phyloP scores from a whole-genome alignment of 2,113 vertebrate genomes.

The Motacilla alba region DNA sequence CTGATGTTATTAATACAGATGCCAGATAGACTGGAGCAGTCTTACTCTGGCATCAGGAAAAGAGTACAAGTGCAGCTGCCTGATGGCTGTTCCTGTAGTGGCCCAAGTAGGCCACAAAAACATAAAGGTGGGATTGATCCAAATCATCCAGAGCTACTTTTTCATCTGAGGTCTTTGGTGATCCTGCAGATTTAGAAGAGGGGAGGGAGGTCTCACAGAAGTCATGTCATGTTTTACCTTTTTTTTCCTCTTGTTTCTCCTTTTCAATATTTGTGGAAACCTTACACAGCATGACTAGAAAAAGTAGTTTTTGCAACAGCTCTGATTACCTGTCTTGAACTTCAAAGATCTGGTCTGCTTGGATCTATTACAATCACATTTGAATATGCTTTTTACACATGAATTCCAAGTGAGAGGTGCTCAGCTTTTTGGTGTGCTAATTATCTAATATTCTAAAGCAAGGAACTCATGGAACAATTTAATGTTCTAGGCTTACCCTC shows the following conservation, averaged over 20 bases:
- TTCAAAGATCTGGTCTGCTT: background rate
- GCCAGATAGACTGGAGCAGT: background rate
- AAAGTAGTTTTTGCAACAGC: background rate
- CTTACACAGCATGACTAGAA: background rate
- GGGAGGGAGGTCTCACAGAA: background rate
- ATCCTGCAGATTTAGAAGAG: background rate
- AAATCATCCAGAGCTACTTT: background rate
- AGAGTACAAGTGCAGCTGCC: background rate
- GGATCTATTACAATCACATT: background rate
- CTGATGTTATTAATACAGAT: background rate
- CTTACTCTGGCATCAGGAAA: background rate
- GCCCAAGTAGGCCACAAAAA: background rate
- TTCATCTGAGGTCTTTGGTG: background rate
- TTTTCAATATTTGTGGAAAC: background rate
- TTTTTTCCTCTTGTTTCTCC: rapidly evolving
- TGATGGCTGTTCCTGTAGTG: background rate
- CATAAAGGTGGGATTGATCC: background rate
- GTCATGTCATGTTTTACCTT: background rate
- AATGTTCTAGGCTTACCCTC: background rate
- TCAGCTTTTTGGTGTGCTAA: background rate
- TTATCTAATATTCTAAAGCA: background rate
- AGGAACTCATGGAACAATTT: background rate
- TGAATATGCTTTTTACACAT: background rate
- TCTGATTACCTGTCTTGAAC: background rate
- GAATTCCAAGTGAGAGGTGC: background rate